Evolutionary conservation across 2,113 vertebrate genomes (phyloP).

Genomic region (Tachysurus vachellii): DNA sequence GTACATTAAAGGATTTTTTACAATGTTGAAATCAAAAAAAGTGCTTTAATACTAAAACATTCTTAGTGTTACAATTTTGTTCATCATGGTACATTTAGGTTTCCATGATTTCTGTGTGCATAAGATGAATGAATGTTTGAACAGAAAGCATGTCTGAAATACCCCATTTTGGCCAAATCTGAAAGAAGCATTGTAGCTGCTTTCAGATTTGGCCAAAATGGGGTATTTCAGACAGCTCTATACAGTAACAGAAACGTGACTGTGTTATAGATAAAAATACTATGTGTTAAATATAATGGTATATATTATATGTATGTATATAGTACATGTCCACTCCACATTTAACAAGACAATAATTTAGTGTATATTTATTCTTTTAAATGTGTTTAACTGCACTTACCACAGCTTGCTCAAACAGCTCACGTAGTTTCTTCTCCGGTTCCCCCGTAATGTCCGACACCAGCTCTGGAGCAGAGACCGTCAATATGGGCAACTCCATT

Average conservation of each 20-base stretch:
- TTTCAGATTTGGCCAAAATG: too few species aligned
- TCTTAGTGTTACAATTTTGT: neutral
- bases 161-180: too few species aligned
- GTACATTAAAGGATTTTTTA: neutral
- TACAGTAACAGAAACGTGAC: neutral
- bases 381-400: constrained; percentile 68
- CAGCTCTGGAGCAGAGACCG: constrained; percentile 93
- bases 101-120: neutral
- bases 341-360: neutral
- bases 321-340: neutral
- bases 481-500: constrained; percentile 85
- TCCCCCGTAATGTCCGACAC: constrained; percentile 96
- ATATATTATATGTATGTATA: too few species aligned
- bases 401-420: constrained; percentile 89
- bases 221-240: too few species aligned
- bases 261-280: neutral
- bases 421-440: constrained; percentile 92
- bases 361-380: neutral
- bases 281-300: neutral
- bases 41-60: neutral
- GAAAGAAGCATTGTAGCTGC: too few species aligned
- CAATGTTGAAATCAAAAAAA: too few species aligned
- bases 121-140: too few species aligned
- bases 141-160: too few species aligned
- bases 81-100: neutral